Evolutionary conservation across 2,113 vertebrate genomes (phyloP), one percentile per base, ranked within the genome.

Genomic region (Benitochromis conjunctus): DNA sequence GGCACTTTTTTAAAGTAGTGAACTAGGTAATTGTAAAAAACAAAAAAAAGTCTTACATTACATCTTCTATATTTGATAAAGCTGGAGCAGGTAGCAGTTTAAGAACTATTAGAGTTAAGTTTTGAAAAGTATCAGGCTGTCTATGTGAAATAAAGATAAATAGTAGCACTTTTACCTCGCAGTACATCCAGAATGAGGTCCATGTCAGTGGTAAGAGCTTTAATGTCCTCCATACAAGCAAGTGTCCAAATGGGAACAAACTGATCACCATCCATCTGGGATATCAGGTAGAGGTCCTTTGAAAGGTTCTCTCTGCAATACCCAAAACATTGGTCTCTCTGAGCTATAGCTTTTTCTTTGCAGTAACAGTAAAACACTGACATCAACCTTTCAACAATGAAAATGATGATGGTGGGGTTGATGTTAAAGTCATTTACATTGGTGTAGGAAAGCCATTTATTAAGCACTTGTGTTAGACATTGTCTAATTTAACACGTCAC

Each of bases 251-350:
- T 97, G 2, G 98, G 97, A 88, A 99, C 94, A 92, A 99, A 99
- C 89, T 99, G 98, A 94, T 99, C 99, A 79, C 98, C 98, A 89
- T 99, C 99, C 99, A 99, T 99, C 94, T 99, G 98, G 80, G 99
- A 99, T 95, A 99, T 98, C 92, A 99, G 93, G 94, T 99, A 99
- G 48, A 99, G 97, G 94, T 99, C 98, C 95, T 99, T 99, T 0
- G 98, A 98, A 14, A 99, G 95, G 92, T 99, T 99, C 94, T 99
- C 98, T 89, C 98, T 99, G 91, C 51, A 92, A 87, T 16, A 91
- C 1, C 11, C 60, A 78, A 77, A 24, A 71, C 11, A 85, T 19
- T 36, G 1, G 12, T 46, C 24, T 76, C 21, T 46, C 14, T 2
- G 16, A 31, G 26, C 29, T 53, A 53, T 26, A 53, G 4, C 46